Evolutionary conservation across 2,797 vertebrate species (phyloP).

Genomic region (Margarornis squamiger): DNA sequence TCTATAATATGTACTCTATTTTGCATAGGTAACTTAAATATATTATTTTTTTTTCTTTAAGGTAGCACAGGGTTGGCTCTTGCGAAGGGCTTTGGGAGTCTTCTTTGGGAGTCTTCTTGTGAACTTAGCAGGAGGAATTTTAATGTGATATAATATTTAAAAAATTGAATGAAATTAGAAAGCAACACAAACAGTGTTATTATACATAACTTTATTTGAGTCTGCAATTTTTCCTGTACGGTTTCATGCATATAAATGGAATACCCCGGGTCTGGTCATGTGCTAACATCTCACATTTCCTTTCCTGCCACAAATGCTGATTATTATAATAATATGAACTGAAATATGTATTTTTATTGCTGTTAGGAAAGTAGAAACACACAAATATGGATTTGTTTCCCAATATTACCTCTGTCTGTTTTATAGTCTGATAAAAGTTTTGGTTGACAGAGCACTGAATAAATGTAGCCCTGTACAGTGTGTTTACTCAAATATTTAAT

Average conservation of each 20-base stretch:
- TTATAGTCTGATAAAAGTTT: conserved; percentile 51
- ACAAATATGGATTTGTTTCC: conserved; percentile 42
- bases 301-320: conserved; percentile 48
- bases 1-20: too few relatives aligned
- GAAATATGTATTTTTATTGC: conserved; percentile 62
- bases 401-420: conserved; percentile 33
- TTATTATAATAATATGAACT: conserved; percentile 56
- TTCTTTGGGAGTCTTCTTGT: background rate
- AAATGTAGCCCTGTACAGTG: conserved; percentile 8
- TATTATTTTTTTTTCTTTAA: background rate
- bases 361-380: conserved; percentile 18
- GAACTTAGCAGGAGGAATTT: conserved; percentile 1
- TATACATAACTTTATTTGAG: conserved; percentile 37
- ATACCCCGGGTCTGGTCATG: conserved; percentile 4
- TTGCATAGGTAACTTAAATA: background rate
- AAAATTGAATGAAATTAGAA: conserved; percentile 36
- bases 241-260: conserved; percentile 59
- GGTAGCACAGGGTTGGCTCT: background rate
- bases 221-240: conserved; percentile 54
- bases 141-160: conserved; percentile 23
- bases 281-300: conserved; percentile 60
- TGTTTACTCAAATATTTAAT: conserved; percentile 56
- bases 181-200: conserved; percentile 20
- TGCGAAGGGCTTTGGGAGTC: background rate
- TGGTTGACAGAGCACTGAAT: background rate